A percentile compares a stretch with the other conserved stretches of the same genome.
Conservation (phyloP, 2,888 invertebrate species). For the Tipula vernalis region DNA sequence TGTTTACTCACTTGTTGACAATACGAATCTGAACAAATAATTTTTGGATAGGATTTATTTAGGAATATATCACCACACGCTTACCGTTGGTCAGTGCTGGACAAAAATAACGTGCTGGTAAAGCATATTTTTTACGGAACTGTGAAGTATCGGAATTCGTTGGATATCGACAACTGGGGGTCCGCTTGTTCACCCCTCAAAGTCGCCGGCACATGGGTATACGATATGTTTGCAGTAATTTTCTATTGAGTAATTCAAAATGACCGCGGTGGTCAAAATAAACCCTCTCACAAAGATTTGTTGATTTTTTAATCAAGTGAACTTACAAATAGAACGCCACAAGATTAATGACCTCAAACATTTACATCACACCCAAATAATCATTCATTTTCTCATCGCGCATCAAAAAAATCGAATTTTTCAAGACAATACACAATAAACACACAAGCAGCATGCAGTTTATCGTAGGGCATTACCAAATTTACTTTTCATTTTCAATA, state of each 20-base stretch:
- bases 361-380: not conserved
- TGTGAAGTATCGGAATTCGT: too few relatives aligned
- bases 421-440: not conserved
- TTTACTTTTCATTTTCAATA: not conserved
- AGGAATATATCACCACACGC: too few relatives aligned
- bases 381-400: not conserved
- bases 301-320: not conserved
- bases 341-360: not conserved
- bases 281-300: not conserved
- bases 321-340: not conserved
- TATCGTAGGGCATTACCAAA: not conserved
- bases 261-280: not conserved
- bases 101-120: too few relatives aligned
- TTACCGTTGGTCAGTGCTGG: too few relatives aligned
- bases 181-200: too few relatives aligned
- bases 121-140: too few relatives aligned
- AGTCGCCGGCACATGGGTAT: too few relatives aligned
- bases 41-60: too few relatives aligned
- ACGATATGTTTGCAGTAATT: too few relatives aligned
- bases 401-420: not conserved
- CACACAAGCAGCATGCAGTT: not conserved
- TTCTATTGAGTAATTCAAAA: not conserved
- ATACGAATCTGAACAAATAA: too few relatives aligned
- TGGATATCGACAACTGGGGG: too few relatives aligned
- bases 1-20: too few relatives aligned